Conservation (phyloP, 2,888 invertebrate species). For the Xylophagus ater region DNA sequence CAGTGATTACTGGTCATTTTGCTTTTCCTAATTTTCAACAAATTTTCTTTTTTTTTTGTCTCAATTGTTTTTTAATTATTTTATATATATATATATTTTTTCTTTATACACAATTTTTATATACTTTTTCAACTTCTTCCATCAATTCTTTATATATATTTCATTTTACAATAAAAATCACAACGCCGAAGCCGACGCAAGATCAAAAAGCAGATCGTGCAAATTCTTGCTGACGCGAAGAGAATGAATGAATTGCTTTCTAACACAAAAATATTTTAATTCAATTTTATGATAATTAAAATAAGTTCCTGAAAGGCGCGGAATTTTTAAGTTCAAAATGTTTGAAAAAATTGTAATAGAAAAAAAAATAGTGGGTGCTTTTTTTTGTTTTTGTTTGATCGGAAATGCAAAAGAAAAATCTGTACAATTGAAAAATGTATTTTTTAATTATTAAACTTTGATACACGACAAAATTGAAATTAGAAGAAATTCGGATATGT, state of each 20-base stretch:
- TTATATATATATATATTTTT: background rate
- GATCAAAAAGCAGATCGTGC: background rate
- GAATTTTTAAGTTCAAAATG: too few relatives aligned
- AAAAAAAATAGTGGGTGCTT: too few relatives aligned
- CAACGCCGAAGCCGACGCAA: too few relatives aligned
- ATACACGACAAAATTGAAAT: too few relatives aligned
- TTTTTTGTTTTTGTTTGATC: too few relatives aligned
- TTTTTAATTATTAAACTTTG: too few relatives aligned
- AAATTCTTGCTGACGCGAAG: background rate
- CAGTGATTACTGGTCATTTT: slow-evolving; percentile 26
- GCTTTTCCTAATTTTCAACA: slow-evolving; percentile 18
- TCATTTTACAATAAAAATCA: background rate
- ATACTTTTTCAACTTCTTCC: background rate
- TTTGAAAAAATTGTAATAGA: too few relatives aligned
- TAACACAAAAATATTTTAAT: background rate
- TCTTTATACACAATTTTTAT: background rate
- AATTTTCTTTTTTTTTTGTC: slow-evolving; percentile 1
- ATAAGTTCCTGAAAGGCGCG: too few relatives aligned
- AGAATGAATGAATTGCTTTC: background rate
- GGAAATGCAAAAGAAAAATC: too few relatives aligned
- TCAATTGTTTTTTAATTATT: slow-evolving; percentile 4
- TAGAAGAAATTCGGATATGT: too few relatives aligned
- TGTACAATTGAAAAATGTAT: too few relatives aligned
- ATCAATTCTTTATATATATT: background rate
- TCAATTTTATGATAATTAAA: too few relatives aligned